These are phyloP conservation scores for Platycheirus albimanus DNA, from an alignment of 2,888 invertebrate genomes.

Conservation along the genomic window DNA sequence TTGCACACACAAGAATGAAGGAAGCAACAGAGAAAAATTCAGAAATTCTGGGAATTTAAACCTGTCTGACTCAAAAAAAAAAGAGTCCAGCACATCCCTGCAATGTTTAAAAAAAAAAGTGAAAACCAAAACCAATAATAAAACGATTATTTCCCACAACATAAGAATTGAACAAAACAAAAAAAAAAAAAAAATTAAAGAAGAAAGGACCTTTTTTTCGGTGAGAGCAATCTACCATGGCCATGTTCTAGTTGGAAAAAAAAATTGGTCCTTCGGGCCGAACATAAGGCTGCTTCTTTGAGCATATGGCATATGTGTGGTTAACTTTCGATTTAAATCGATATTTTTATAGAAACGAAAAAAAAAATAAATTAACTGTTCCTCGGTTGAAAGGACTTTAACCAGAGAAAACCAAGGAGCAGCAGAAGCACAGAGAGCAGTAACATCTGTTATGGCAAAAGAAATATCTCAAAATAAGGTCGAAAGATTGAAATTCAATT, in stretches of 20 bases:
- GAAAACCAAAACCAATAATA: conserved; percentile 68
- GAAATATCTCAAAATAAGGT: conserved; percentile 35
- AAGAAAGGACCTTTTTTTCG: conserved; percentile 27
- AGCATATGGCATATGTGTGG: conserved; percentile 54
- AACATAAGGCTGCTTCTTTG: conserved; percentile 25
- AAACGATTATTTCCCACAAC: conserved; percentile 62
- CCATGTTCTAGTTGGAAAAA: conserved; percentile 21
- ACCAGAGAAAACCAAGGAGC: conserved; percentile 8
- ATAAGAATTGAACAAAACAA: conserved; percentile 9
- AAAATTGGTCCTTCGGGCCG: conserved; percentile 40
- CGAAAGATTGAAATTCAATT: conserved; percentile 65
- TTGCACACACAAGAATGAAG: not conserved
- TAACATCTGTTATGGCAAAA: conserved; percentile 9
- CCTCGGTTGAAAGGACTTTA: conserved; percentile 29
- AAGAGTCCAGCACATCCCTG: conserved; percentile 46
- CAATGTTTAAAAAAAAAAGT: conserved; percentile 16
- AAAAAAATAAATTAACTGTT: conserved; percentile 47
- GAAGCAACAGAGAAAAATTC: conserved; percentile 8
- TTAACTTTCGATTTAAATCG: conserved; percentile 67
- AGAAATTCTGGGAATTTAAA: conserved; percentile 35
- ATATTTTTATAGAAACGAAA: conserved; percentile 33
- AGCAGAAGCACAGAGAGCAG: not conserved
- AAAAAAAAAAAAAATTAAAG: not conserved
- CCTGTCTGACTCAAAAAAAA: conserved; percentile 49
- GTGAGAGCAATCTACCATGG: conserved; percentile 40